Base-by-base conservation (phyloP, 2,888 invertebrate species). In the Drosophila borborema region DNA sequence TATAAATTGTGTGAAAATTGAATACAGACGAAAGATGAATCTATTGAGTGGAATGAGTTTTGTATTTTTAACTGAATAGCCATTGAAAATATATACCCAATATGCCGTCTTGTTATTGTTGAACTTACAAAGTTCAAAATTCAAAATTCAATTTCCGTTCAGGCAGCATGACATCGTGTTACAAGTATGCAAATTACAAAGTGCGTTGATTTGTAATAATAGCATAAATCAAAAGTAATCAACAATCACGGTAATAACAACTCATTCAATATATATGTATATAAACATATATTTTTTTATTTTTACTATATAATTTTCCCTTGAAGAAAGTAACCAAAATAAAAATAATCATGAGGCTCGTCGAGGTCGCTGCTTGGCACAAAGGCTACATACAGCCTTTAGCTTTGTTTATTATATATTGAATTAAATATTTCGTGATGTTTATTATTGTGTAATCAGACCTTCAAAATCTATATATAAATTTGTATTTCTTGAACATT, bases 141-240 rank as follows among this genome's bases (percentile, higher is more conserved):
- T 66, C 40, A 43, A 59, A 54, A 31, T 41, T 12, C 16, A 72
- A 70, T 70, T 82, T 77, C 54, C 58, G 71, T 20, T 67, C 48
- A 40, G 54, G 59, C 43, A 28, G 62, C 87, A 86, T 87, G 89
- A 85, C 54, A 66, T 86, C 84, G 89, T 85, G 89, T 67, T 51
- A 41, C 7, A 71, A 72, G 76, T 71, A 83, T 86, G 72, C 64
- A 86, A 76, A 85, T 85, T 70, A 63, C 20, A 66, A 54, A 82
- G 65, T 85, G 82, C 88, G 82, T 80, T 82, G 64, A 71, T 73
- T 84, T 81, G 64, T 45, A 64, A 62, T 55, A 68, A 77, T 55
- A 77, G 28, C 41, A 66, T 59, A 60, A 63, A 53, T 48, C 55
- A 64, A 59, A 67, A 49, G 51, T 36, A 71, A 71, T 56, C 51